Percentiles rank a stretch among this genome's conserved stretches.
These are phyloP conservation scores for Luehdorfia chinensis DNA, from an alignment of 1,140 invertebrate genomes.

Conservation along the genomic window DNA sequence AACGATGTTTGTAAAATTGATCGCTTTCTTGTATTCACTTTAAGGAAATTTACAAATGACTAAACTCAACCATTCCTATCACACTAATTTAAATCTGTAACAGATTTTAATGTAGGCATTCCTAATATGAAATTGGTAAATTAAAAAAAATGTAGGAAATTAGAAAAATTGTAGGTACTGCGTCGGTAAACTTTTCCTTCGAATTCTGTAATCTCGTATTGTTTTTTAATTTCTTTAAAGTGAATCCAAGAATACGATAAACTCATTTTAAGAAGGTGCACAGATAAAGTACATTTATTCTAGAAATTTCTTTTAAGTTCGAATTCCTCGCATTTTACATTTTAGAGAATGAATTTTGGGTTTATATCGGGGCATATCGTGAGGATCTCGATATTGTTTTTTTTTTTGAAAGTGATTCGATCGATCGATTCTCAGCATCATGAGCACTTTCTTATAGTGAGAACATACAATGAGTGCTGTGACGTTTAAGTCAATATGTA, in stretches of 20 bases:
- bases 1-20: constrained; percentile 16
- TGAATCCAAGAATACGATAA: constrained; percentile 10
- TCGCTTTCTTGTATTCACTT: constrained; percentile 11
- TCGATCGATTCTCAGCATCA: background rate
- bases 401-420: background rate
- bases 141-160: too few relatives aligned
- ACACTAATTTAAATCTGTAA: too few relatives aligned
- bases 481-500: constrained; percentile 68
- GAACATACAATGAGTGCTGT: constrained; percentile 58
- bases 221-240: background rate
- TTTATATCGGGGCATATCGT: constrained; percentile 9
- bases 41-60: background rate
- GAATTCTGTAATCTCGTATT: too few relatives aligned
- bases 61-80: too few relatives aligned
- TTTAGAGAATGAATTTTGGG: constrained; percentile 19
- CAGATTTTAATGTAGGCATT: too few relatives aligned
- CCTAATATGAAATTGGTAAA: too few relatives aligned
- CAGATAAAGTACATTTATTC: constrained; percentile 44
- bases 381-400: background rate
- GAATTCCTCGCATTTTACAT: constrained; percentile 15
- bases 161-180: too few relatives aligned
- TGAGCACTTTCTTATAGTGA: constrained; percentile 27
- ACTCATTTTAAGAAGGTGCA: constrained; percentile 29
- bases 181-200: too few relatives aligned
- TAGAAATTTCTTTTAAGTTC: constrained; percentile 28